Evolutionary conservation across 2,888 invertebrate species (phyloP), one percentile per base, ranked within the genome.

Genomic region (Apodemia zela): DNA sequence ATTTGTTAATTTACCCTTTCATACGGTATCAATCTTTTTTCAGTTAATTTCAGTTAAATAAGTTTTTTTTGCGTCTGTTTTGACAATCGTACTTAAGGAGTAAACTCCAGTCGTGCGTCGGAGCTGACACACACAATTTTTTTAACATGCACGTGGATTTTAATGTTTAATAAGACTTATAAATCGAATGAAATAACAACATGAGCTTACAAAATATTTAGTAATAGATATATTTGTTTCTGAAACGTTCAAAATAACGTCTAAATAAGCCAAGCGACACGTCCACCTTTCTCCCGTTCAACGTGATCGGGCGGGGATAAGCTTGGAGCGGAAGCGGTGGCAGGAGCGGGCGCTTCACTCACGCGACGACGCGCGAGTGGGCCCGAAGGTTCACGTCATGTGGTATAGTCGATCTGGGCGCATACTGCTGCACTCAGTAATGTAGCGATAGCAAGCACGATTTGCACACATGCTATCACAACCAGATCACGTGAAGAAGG

Each of bases 181-280:
- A 15, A 33, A 8, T 38, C 5, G 3, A 38, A 38, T 13, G 4
- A 13, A 13, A 38, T 13, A 15, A 15, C 13, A 13, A 13, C 13
- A 38, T 13, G 38, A 38, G 13, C 38, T 13, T 13, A 38, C 13
- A 15, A 38, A 38, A 15, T 38, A 38, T 38, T 13, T 13, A 15
- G 1, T 13, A 4, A 38, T 15, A 15, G 38, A 15, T 38, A 45
- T n/a, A 57, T 11, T 57, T 45, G 51, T 29, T 49, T 58, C 29
- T 10, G 18, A 29, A 62, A 59, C 45, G 33, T 62, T 58, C 3
- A 29, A 17, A 33, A 47, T 60, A 66, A 61, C 58, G 67, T 77
- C 89, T 92, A 94, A 75, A 93, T 93, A 66, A 93, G 87, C 94
- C 94, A 94, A 33, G 93, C 94, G 8, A 94, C 93, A 38, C 93